A percentile compares a stretch with the other conserved stretches of the same genome.
These are phyloP conservation scores for Ametastegia equiseti DNA, from an alignment of 2,888 invertebrate genomes.

Conservation along the genomic window DNA sequence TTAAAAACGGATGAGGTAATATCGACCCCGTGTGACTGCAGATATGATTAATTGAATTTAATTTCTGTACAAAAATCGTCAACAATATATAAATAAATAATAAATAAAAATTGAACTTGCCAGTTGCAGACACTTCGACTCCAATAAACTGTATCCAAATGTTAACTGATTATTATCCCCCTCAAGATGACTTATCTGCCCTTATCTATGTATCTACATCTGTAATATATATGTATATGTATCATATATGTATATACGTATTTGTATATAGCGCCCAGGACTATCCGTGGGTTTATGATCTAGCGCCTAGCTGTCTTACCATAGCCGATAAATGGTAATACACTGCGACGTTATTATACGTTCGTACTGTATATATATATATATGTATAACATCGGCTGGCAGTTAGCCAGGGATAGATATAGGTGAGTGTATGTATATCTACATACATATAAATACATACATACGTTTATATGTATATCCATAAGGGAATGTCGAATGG, in stretches of 20 bases:
- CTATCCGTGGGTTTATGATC: constrained; percentile 1
- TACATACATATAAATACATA: no score
- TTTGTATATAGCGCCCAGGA: neutral
- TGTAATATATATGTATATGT: neutral
- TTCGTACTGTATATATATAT: constrained; percentile 14
- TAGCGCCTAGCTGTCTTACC: neutral
- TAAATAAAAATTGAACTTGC: neutral
- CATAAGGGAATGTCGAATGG: constrained; percentile 18
- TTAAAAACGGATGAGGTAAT: no score
- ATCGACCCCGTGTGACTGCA: no score
- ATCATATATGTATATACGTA: neutral
- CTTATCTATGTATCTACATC: no score
- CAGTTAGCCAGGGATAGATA: constrained; percentile 19
- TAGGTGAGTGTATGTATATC: neutral
- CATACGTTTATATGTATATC: neutral
- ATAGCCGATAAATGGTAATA: constrained; percentile 30
- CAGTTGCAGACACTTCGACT: neutral
- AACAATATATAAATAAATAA: no score
- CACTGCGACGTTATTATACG: neutral
- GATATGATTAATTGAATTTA: no score
- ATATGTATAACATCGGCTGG: constrained; percentile 16
- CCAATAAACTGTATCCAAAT: neutral
- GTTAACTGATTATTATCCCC: neutral
- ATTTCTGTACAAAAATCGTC: no score
- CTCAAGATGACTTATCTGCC: neutral